These are phyloP conservation scores for Drosophila paulistorum DNA, from an alignment of 1,140 invertebrate genomes.

Conservation along the genomic window DNA sequence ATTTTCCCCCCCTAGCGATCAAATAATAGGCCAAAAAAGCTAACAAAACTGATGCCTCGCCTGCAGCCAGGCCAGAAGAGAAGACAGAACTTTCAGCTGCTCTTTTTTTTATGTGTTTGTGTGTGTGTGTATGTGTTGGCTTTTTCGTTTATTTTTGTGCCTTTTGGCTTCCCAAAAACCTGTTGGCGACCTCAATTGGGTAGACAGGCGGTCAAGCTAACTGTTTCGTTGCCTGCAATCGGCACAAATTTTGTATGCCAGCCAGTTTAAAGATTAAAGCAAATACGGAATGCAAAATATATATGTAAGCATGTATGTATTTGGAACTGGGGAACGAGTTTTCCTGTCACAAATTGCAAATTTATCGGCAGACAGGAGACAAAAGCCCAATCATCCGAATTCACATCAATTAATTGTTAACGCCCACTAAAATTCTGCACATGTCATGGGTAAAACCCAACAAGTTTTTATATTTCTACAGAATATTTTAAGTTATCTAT, in stretches of 20 bases:
- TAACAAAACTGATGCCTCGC: neutral
- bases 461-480: no score
- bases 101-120: conserved; percentile 27
- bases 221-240: conserved; percentile 64
- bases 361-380: conserved; percentile 12
- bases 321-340: conserved; percentile 43
- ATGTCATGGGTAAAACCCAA: no score
- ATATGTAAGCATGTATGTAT: neutral
- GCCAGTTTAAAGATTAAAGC: conserved; percentile 54
- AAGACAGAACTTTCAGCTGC: conserved; percentile 53
- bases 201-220: conserved; percentile 61
- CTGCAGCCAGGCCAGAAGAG: conserved; percentile 28
- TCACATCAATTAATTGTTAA: conserved; percentile 59
- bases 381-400: neutral
- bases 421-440: conserved; percentile 30
- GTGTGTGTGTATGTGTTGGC: neutral
- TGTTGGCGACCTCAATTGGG: conserved; percentile 64
- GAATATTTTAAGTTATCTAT: no score
- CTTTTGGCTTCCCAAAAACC: conserved; percentile 44
- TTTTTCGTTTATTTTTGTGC: conserved; percentile 3
- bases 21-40: conserved; percentile 27
- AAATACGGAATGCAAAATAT: conserved; percentile 69
- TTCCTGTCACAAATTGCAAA: conserved; percentile 25
- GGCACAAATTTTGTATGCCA: conserved; percentile 56
- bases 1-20: neutral